These are phyloP conservation scores for Acanthococcus lagerstroemiae DNA, from an alignment of 2,888 invertebrate species.

Conservation along the genomic window DNA sequence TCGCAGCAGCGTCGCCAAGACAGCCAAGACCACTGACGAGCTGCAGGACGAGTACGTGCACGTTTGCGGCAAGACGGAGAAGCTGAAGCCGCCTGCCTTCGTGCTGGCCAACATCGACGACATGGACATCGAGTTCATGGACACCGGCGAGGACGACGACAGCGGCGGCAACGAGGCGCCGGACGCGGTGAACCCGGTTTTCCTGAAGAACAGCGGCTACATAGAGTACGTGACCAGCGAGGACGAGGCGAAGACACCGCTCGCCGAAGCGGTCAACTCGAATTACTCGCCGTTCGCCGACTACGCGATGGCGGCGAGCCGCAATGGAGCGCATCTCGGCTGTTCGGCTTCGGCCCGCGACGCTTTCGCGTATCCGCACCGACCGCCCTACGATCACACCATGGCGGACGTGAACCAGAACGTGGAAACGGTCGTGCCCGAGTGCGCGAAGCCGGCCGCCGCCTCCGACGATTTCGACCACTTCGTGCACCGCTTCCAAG, in stretches of 20 bases:
- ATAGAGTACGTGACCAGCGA: slow-evolving; percentile 52
- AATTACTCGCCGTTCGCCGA: slow-evolving; percentile 14
- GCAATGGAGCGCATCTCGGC: too few relatives aligned
- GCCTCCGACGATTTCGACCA: slow-evolving; percentile 46
- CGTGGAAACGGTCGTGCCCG: neutral
- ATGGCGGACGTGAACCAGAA: neutral
- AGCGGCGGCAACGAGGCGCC: slow-evolving; percentile 50
- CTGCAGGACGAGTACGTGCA: slow-evolving; percentile 41
- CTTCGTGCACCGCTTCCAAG: slow-evolving; percentile 56
- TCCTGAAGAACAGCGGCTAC: slow-evolving; percentile 51
- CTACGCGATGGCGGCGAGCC: neutral
- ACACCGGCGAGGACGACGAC: slow-evolving; percentile 61
- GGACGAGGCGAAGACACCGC: slow-evolving; percentile 31
- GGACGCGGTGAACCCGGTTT: slow-evolving; percentile 45
- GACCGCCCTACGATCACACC: slow-evolving; percentile 1
- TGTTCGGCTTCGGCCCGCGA: neutral
- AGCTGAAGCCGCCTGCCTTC: slow-evolving; percentile 14
- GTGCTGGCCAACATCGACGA: slow-evolving; percentile 55
- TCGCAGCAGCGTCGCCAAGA: slow-evolving; percentile 39
- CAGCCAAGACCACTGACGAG: slow-evolving; percentile 42
- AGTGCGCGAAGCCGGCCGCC: neutral
- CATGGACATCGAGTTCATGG: slow-evolving; percentile 77
- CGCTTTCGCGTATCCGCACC: too few relatives aligned
- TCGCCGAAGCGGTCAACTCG: slow-evolving; percentile 15
- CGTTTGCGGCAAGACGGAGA: slow-evolving; percentile 41